A percentile compares a stretch with the other conserved stretches of the same genome.
These are phyloP conservation scores for Amiota minor DNA, from an alignment of 2,888 invertebrate genomes.

Conservation along the genomic window DNA sequence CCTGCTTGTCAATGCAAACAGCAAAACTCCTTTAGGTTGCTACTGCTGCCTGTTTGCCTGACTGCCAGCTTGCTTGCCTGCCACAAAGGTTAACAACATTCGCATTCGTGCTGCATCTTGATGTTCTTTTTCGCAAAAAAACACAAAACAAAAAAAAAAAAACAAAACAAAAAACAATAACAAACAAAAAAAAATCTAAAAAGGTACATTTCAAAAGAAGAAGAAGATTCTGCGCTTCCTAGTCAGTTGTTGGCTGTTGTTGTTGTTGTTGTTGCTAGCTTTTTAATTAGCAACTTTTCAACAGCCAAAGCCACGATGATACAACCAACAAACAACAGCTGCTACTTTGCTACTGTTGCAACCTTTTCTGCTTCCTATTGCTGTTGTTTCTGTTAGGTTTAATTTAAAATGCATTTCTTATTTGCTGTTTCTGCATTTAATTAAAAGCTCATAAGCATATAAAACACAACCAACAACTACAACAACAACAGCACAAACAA, in stretches of 20 bases:
- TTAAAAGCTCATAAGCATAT: slow-evolving; percentile 64
- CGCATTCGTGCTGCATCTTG: slow-evolving; percentile 66
- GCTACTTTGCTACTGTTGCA: slow-evolving; percentile 23
- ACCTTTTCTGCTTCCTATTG: not conserved
- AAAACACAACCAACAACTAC: slow-evolving; percentile 31
- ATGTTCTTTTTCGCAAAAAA: slow-evolving; percentile 49
- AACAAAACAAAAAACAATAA: not conserved
- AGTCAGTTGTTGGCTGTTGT: slow-evolving; percentile 41
- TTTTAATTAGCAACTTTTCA: slow-evolving; percentile 64
- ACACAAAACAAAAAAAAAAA: not conserved
- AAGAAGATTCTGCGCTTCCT: slow-evolving; percentile 26
- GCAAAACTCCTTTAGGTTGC: slow-evolving; percentile 22
- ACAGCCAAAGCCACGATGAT: not conserved
- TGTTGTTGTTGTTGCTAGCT: slow-evolving; percentile 52
- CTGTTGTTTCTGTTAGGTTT: not conserved
- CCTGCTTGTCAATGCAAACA: slow-evolving; percentile 40
- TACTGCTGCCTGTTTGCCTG: slow-evolving; percentile 3
- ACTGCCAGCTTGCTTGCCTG: not conserved
- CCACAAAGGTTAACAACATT: slow-evolving; percentile 65
- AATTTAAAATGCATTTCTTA: slow-evolving; percentile 20
- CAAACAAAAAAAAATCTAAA: not conserved
- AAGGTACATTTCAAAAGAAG: not conserved
- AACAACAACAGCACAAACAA: slow-evolving; percentile 51
- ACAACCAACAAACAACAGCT: slow-evolving; percentile 19
- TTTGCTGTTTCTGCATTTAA: slow-evolving; percentile 64